Evolutionary conservation across 2,888 invertebrate genomes (phyloP).

Genomic region (Apodemia hepburni): DNA sequence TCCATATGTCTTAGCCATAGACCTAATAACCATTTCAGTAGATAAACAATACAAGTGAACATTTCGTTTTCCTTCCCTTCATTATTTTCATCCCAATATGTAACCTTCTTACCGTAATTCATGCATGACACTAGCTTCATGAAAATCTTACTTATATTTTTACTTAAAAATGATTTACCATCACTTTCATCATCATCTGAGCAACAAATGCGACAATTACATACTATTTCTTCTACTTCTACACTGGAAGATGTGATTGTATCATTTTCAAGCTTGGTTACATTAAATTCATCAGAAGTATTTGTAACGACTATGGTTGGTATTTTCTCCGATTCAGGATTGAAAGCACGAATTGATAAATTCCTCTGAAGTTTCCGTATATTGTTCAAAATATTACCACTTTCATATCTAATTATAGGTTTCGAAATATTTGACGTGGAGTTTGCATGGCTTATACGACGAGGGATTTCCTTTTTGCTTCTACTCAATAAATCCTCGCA

Average conservation of each 20-base stretch:
- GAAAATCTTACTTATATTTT: conserved; percentile 51
- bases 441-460: conserved; percentile 15
- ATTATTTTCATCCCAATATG: conserved; percentile 61
- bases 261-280: conserved; percentile 38
- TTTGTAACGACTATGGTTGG: conserved; percentile 43
- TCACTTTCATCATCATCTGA: conserved; percentile 40
- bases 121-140: conserved; percentile 48
- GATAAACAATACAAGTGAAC: conserved; percentile 59
- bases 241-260: conserved; percentile 47
- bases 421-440: conserved; percentile 1
- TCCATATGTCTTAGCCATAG: conserved; percentile 72
- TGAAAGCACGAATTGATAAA: conserved; percentile 31
- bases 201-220: conserved; percentile 68
- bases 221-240: conserved; percentile 54
- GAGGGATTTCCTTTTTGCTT: conserved; percentile 24
- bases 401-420: conserved; percentile 21
- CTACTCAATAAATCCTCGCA: conserved; percentile 45
- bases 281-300: conserved; percentile 28
- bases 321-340: conserved; percentile 31
- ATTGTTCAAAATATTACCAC: conserved; percentile 32
- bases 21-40: conserved; percentile 65
- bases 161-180: conserved; percentile 45
- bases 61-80: conserved; percentile 59
- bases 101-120: conserved; percentile 49
- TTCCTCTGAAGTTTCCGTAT: conserved; percentile 39